phyloP scores from a whole-genome alignment of 2,113 vertebrate species.

The Cyprinodon tularosa region DNA sequence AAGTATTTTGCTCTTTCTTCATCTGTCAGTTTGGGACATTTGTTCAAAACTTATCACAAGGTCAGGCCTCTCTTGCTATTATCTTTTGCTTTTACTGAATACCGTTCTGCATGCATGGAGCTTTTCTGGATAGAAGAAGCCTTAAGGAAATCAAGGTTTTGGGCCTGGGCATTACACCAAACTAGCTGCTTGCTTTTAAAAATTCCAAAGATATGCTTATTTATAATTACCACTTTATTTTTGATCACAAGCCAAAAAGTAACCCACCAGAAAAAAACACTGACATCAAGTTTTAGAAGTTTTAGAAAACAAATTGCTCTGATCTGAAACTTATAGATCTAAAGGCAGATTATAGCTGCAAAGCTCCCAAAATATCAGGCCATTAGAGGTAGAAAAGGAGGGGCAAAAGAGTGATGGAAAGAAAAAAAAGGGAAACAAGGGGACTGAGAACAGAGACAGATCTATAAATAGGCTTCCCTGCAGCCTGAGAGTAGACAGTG shows the following conservation, averaged over 20 bases:
- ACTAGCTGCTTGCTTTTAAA: background rate
- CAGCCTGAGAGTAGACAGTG: constrained; percentile 75
- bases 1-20: background rate
- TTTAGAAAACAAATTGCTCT: constrained; percentile 17
- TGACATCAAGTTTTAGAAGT: constrained; percentile 19
- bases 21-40: background rate
- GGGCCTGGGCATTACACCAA: background rate
- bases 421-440: constrained; percentile 30
- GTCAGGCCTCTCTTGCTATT: background rate
- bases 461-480: constrained; percentile 76
- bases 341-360: constrained; percentile 41
- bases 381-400: constrained; percentile 47
- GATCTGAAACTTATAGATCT: constrained; percentile 54
- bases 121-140: background rate
- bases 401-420: constrained; percentile 37
- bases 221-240: background rate
- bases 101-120: background rate
- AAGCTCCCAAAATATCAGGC: constrained; percentile 66
- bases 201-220: background rate
- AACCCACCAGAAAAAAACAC: background rate
- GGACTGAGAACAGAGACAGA: constrained; percentile 62
- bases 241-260: background rate
- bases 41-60: background rate
- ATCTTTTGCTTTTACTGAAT: constrained; percentile 2
- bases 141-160: background rate